Evolutionary conservation across 2,113 vertebrate species (phyloP).

Genomic region (Entomyzon cyanotis): DNA sequence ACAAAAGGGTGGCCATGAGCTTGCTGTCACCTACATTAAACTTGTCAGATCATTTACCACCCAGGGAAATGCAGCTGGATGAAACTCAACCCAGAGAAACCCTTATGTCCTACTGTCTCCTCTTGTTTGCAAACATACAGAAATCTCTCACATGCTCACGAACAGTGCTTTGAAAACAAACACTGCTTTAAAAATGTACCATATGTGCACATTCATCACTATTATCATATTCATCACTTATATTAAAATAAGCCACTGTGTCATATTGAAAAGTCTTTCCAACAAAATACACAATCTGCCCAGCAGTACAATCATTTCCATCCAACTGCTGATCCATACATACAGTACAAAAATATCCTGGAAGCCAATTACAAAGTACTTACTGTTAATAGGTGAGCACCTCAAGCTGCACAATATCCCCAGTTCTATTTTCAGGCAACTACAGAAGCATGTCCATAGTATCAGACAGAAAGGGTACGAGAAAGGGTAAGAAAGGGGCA

Average conservation of each 20-base stretch:
- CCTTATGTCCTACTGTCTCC: neutral
- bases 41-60: neutral
- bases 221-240: too few relatives aligned
- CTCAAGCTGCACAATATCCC: neutral
- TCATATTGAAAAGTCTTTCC: slow-evolving; percentile 30
- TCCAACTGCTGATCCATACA: neutral
- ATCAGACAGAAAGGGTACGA: neutral
- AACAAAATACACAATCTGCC: slow-evolving; percentile 39
- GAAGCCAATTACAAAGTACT: neutral
- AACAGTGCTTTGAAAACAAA: neutral
- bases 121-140: neutral
- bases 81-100: neutral
- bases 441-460: neutral
- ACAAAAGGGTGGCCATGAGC: neutral
- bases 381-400: neutral
- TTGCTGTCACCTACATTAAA: neutral
- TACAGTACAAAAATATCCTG: neutral
- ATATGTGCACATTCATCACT: neutral
- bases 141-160: neutral
- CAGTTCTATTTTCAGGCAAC: neutral
- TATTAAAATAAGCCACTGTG: slow-evolving; percentile 33
- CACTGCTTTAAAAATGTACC: neutral
- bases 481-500: neutral
- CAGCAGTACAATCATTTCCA: slow-evolving; percentile 1
- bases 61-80: neutral